Conservation (phyloP, 2,113 vertebrate species). For the Colinus virginianus region DNA sequence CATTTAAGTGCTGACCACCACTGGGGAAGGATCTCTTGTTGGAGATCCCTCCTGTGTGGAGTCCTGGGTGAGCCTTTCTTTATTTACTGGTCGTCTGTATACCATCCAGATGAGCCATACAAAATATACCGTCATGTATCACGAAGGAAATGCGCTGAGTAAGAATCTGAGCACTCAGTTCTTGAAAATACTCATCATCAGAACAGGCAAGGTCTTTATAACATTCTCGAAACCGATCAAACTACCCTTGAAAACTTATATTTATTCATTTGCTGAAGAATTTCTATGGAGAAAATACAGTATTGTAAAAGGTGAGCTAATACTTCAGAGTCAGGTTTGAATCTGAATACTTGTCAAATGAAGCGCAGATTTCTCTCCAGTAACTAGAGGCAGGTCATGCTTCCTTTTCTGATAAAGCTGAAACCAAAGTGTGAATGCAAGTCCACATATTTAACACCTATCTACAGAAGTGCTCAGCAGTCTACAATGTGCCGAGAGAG, state of each 20-base stretch:
- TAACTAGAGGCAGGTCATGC: background rate
- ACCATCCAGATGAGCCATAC: no score
- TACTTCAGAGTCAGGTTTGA: background rate
- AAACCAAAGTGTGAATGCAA: rapidly evolving
- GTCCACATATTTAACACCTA: background rate
- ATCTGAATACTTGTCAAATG: background rate
- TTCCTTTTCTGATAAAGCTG: background rate
- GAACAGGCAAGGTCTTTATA: background rate
- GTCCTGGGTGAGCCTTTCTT: no score
- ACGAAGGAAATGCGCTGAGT: background rate
- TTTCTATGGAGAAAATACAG: background rate
- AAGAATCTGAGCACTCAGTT: background rate
- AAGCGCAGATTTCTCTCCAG: background rate
- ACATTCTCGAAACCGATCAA: background rate
- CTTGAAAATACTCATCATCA: background rate
- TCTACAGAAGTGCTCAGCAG: background rate
- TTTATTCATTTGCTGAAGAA: background rate
- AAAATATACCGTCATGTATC: no score
- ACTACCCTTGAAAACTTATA: background rate
- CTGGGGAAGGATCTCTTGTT: no score
- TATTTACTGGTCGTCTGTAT: no score
- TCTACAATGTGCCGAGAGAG: background rate
- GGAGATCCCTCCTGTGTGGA: no score
- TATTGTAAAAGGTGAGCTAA: background rate
- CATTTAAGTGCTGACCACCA: no score